phyloP scores from a whole-genome alignment of 2,888 invertebrate species.

The Diadegma fenestrale region DNA sequence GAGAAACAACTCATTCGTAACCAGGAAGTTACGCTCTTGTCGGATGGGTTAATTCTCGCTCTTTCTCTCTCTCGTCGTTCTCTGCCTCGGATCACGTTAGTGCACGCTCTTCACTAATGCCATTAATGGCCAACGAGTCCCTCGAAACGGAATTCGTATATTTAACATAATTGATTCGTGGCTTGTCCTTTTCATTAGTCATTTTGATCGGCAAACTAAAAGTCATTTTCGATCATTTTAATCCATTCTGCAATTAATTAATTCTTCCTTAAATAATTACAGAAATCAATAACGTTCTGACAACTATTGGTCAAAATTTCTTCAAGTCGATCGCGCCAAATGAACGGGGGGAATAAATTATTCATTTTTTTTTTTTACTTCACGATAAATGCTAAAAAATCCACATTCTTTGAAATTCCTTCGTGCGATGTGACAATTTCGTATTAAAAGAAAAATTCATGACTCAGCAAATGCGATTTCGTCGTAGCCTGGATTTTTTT shows the following conservation, averaged over 20 bases:
- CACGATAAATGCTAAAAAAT: too few species aligned
- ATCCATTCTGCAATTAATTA: background rate
- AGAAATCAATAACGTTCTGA: background rate
- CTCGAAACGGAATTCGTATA: slow-evolving; percentile 34
- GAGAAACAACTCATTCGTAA: slow-evolving; percentile 45
- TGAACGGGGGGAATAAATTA: background rate
- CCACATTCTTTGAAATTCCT: background rate
- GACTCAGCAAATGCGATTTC: slow-evolving; percentile 1
- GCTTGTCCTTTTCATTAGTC: slow-evolving; percentile 18
- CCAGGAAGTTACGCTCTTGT: slow-evolving; percentile 47
- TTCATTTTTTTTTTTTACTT: too few species aligned
- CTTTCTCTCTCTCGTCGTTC: background rate
- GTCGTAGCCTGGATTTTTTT: background rate
- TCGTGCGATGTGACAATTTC: background rate
- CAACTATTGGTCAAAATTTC: background rate
- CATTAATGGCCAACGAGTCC: slow-evolving; percentile 35
- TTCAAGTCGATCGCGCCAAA: background rate
- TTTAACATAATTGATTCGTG: slow-evolving; percentile 45
- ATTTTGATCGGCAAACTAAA: slow-evolving; percentile 18
- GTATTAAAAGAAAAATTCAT: background rate
- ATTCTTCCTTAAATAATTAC: background rate
- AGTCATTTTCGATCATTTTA: background rate
- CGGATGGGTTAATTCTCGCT: slow-evolving; percentile 28
- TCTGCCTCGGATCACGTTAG: slow-evolving; percentile 8
- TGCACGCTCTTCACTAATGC: slow-evolving; percentile 36